Base-by-base conservation (phyloP, 2,113 vertebrate species). In the Oncorhynchus mykiss region DNA sequence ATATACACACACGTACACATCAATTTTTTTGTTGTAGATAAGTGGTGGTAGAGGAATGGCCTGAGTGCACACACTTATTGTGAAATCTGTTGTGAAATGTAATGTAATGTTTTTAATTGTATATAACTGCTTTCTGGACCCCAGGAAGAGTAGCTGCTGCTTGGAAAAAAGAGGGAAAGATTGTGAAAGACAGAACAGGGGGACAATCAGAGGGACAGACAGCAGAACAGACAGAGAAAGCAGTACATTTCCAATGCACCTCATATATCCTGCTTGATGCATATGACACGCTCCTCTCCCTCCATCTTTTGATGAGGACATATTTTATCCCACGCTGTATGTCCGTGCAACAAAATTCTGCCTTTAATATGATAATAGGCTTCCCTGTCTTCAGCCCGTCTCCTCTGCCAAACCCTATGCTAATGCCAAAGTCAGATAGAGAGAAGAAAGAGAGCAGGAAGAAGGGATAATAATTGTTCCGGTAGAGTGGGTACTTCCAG, bases 291-390 rank as follows among this genome's bases (percentile, higher is more conserved):
- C 11, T 51, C 85, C 90, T 91, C 90, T 81, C 27, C n/a, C 12
- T 74, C 29, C 71, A 39, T 76, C 82, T 85, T 91, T 89, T 88
- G 86, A 90, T 88, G 82, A 39, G 39, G 39, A 75, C 70, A n/a
- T 16, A 78, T 76, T 78, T 85, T 39, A 89, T 92, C 81, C 75
- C 72, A 70, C 62, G 80, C 67, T 16, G 11, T 51, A 14, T 51
- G 49, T 51, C 16, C 59, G 57, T 74, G n/a, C 69, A 66, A 78
- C 74, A 75, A 66, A 75, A 89, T 34, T 80, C 72, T 72, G 73
- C 78, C 86, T 93, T 92, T 93, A 88, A 91, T 90, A 86, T 92
- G 88, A 87, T 89, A 92, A 91, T 83, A 57, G 27, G 54, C 68
- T 74, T 77, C 66, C 60, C 49, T 13, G 31, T 60, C 67, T 64